Conservation (phyloP, 2,888 invertebrate genomes). For the Scaptodrosophila latifasciaeformis region DNA sequence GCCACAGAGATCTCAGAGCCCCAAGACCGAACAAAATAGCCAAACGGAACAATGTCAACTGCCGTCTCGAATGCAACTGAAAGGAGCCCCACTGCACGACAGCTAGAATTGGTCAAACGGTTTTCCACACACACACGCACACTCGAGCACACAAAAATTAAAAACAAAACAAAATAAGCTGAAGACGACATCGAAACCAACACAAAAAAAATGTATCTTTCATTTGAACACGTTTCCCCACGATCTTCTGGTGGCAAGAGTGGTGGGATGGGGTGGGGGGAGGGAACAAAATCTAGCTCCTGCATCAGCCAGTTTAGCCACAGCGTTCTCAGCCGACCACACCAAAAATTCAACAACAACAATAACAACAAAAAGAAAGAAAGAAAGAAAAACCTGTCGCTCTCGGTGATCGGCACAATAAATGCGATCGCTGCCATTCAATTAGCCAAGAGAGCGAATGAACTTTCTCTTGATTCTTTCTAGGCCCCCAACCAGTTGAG, state of each 20-base stretch:
- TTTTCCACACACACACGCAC: conserved; percentile 23
- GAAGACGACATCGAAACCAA: conserved; percentile 1
- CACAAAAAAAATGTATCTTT: conserved; percentile 1
- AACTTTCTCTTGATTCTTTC: conserved; percentile 24
- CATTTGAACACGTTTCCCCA: conserved; percentile 4
- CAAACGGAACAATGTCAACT: conserved; percentile 28
- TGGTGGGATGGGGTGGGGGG: background rate
- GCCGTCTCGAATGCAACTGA: conserved; percentile 63
- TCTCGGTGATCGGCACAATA: conserved; percentile 12
- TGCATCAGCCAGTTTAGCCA: conserved; percentile 15
- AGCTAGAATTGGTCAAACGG: conserved; percentile 19
- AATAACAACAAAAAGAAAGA: conserved; percentile 8
- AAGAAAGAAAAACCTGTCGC: conserved; percentile 37
- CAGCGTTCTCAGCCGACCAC: conserved; percentile 19
- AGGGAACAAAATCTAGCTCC: background rate
- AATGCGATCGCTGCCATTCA: conserved; percentile 38
- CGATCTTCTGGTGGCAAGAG: background rate
- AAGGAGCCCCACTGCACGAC: conserved; percentile 42
- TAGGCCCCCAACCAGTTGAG: background rate
- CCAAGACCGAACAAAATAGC: conserved; percentile 20
- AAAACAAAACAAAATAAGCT: background rate
- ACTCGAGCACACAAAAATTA: background rate
- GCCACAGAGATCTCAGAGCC: too few species aligned
- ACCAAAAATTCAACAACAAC: too few species aligned
- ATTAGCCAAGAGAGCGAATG: conserved; percentile 38